Evolutionary conservation across 1,140 invertebrate species (phyloP), one percentile per base, ranked within the genome.

Genomic region (Homalodisca vitripennis): DNA sequence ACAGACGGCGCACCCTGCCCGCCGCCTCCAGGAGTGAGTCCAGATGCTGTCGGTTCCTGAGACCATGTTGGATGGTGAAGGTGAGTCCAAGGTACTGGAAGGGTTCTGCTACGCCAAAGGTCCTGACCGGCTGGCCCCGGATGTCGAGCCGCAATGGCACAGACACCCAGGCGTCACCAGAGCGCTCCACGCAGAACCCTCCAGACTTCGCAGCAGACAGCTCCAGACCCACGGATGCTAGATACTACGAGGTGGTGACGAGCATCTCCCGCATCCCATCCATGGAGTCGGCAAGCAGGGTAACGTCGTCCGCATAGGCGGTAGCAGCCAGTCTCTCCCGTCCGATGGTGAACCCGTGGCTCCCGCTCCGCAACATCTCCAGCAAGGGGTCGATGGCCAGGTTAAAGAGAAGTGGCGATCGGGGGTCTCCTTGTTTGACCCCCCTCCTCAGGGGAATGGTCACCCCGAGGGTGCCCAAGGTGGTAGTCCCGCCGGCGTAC

Each of bases 321-420:
- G 17, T 10, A 6, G 34, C 34, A 41, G 34, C 6, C 6, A 41
- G 34, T 17, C 6, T 10, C 17, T 22, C 71, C 31, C 27, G 73
- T 29, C 22, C 3, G 10, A 6, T 30, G 17, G 12, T 51, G 48
- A 51, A 51, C 14, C 48, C 48, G 48, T 51, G 14, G 3, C n/a
- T 22, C 48, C 14, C 3, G 3, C n/a, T 31, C 22, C 71, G 27
- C 24, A 74, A 32, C 24, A 10, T 2, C 6, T 75, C n/a, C n/a
- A n/a, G 30, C 17, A 73, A 29, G 12, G 64, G 74, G 27, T 79
- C 75, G 47, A 79, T 70, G 2, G 73, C 72, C 34, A 77, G 48
- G 29, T 79, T 78, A 32, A 80, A 80, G 3, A 80, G 70, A 12
- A 77, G 12, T 0, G 72, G 73, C 0, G 73, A 72, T 1, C 80